Evolutionary conservation across 92 coral and sea anemone species (phyloP).

Genomic region (Chrysogorgia sp.): DNA sequence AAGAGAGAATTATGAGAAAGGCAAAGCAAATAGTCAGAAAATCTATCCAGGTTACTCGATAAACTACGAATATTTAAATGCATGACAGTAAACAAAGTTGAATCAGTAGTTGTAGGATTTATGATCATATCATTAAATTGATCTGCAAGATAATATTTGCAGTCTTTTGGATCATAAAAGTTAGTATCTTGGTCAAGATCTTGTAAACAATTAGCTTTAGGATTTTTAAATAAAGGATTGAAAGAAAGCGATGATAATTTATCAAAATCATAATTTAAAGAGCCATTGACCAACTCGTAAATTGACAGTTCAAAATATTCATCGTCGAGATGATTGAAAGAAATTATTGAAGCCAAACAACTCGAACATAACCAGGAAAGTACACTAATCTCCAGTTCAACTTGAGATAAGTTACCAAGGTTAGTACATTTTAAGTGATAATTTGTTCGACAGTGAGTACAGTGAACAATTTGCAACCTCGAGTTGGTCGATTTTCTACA

Average conservation of each 20-base stretch:
- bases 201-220: slow-evolving; percentile 18
- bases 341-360: neutral
- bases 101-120: neutral
- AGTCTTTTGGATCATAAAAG: slow-evolving; percentile 4
- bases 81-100: slow-evolving; percentile 24
- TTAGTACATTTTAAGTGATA: slow-evolving; percentile 9
- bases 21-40: neutral
- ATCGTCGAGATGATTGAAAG: slow-evolving; percentile 12
- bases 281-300: slow-evolving; percentile 14
- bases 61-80: slow-evolving; percentile 46
- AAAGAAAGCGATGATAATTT: slow-evolving; percentile 3
- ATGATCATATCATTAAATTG: slow-evolving; percentile 11
- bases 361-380: neutral
- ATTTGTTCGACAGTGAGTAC: slow-evolving; percentile 3
- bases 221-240: neutral
- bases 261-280: slow-evolving; percentile 19
- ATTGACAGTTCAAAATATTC: neutral
- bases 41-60: slow-evolving; percentile 13
- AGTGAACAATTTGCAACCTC: neutral
- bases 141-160: slow-evolving; percentile 38
- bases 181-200: slow-evolving; percentile 19
- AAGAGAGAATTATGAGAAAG: slow-evolving; percentile 14
- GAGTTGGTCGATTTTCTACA: neutral
- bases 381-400: neutral
- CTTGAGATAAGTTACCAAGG: neutral